Base-by-base conservation (phyloP, 92 coral and sea anemone genomes). In the Epizoanthus rinbou region DNA sequence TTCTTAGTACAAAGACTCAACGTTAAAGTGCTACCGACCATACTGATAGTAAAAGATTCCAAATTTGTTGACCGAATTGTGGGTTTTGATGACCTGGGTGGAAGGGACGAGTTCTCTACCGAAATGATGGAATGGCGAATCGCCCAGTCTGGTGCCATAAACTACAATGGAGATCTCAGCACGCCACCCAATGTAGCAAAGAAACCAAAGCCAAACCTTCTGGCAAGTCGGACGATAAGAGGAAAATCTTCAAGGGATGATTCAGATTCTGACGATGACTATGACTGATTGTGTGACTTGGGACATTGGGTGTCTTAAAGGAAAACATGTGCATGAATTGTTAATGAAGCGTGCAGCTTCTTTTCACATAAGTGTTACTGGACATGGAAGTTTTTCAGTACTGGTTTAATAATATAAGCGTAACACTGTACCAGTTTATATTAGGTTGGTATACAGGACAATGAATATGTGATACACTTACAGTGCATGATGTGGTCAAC, bases 51-150 rank as follows among this genome's bases (percentile, higher is more conserved):
- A 8, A 97, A 92, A 89, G 98, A 97, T 89, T 95, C 94, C 3
- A 97, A 97, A 82, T 94, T 93, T 74, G 89, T 90, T 9, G 99
- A 97, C 87, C 89, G 94, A n/a, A 90, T 97, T 81, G 87, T 92
- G 45, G 99, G 99, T 10, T 97, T 97, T 83, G 99, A 97, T 69
- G 99, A 97, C 47, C 88, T 97, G 23, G 99, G 99, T 1, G 99
- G 99, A 28, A 91, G 88, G 66, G 99, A 97, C 72, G 99, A 97
- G 13, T 97, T 94, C 63, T 86, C 91, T 8, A 94, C 97, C 60
- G 95, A 89, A 54, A 89, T 97, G 97, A 80, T 97, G 91, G 99
- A 91, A 67, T 97, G 99, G 99, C 83, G 99, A 53, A 94, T 97
- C 57, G 99, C 98, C 16, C 93, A 88, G 28, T 83, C 97, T 50